Percentiles rank a stretch among this genome's conserved stretches.
Conservation (phyloP, 2,888 invertebrate species). For the Griposia aprilina region DNA sequence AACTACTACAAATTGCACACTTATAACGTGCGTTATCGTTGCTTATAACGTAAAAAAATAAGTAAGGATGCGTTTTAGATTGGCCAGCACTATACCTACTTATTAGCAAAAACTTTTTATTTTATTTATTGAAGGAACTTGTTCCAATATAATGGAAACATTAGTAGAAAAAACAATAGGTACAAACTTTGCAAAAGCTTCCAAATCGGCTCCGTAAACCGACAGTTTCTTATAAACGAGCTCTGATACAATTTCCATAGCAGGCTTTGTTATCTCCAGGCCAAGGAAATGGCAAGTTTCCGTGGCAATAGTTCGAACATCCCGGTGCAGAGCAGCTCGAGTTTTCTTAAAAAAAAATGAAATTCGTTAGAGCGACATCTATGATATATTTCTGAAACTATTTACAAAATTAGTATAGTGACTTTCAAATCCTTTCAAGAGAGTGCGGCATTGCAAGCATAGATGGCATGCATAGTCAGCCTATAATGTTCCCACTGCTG, state of each 20-base stretch:
- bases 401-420: no score
- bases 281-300: conserved; percentile 89
- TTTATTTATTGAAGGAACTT: not conserved
- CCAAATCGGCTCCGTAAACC: conserved; percentile 91
- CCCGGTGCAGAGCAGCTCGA: conserved; percentile 90
- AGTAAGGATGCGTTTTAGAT: not conserved
- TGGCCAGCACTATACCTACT: not conserved
- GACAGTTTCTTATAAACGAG: conserved; percentile 90
- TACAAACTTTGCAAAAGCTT: conserved; percentile 92
- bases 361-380: conserved; percentile 68
- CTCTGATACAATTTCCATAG: conserved; percentile 91
- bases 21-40: no score
- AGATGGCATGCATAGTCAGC: no score
- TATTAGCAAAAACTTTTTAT: not conserved
- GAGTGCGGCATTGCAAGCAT: not conserved
- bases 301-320: conserved; percentile 89
- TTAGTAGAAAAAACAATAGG: not conserved
- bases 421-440: not conserved
- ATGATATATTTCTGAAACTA: conserved; percentile 19
- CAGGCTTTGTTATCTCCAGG: conserved; percentile 88
- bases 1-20: not conserved
- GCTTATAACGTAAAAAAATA: no score
- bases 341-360: conserved; percentile 86
- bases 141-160: not conserved
- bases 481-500: no score